phyloP scores from a whole-genome alignment of 2,797 vertebrate genomes.

The Lutjanus campechanus region DNA sequence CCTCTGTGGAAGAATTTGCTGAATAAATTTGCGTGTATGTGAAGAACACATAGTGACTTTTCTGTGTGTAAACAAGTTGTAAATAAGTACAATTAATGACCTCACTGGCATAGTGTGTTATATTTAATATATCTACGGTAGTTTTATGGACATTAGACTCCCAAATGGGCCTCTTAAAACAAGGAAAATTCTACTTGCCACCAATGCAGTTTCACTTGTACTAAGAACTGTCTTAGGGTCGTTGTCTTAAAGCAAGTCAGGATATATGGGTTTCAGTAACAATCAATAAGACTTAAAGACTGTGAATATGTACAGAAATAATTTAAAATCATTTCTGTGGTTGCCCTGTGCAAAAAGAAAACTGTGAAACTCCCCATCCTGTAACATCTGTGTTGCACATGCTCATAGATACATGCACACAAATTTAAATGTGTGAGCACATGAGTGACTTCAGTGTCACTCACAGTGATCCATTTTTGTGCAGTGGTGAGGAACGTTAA shows the following conservation, averaged over 20 bases:
- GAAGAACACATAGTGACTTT: background rate
- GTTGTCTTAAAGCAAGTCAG: background rate
- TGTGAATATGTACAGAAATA: background rate
- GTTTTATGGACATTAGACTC: background rate
- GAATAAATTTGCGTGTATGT: background rate
- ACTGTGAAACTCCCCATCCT: background rate
- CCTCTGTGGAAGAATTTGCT: background rate
- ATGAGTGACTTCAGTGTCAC: no score
- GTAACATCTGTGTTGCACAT: background rate
- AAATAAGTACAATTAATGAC: background rate
- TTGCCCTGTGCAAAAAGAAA: no score
- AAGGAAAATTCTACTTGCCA: background rate
- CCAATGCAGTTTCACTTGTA: constrained; percentile 26
- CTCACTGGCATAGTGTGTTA: background rate
- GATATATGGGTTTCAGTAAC: background rate
- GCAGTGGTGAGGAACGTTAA: background rate
- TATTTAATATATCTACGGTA: no score
- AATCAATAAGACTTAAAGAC: background rate
- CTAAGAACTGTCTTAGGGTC: background rate
- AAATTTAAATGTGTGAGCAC: no score
- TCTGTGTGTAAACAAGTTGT: background rate
- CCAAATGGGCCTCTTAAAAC: background rate
- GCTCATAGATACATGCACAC: background rate
- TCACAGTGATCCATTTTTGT: no score
- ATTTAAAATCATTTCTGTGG: background rate